Conservation (phyloP, 2,113 vertebrate species). For the Corythaeola cristata region DNA sequence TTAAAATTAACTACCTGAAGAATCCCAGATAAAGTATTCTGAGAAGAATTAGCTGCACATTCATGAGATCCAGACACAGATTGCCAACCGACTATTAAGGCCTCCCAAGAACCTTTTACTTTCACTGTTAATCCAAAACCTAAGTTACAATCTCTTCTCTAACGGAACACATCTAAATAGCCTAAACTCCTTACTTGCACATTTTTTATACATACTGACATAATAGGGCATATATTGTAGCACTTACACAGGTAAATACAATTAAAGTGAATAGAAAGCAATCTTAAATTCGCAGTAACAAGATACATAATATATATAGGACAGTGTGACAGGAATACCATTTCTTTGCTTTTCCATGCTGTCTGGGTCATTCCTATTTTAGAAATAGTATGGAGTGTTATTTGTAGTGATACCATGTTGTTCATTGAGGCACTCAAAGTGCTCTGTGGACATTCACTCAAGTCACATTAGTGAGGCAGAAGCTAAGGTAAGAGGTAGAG, state of each 20-base stretch:
- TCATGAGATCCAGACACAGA: background rate
- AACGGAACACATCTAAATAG: background rate
- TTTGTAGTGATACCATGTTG: background rate
- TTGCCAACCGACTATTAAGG: background rate
- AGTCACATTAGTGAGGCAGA: background rate
- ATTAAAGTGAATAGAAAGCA: background rate
- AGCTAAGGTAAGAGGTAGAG: background rate
- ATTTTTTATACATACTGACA: slow-evolving; percentile 13
- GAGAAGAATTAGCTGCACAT: background rate
- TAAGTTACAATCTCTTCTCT: background rate
- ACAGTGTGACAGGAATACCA: background rate
- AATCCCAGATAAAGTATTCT: background rate
- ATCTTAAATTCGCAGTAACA: background rate
- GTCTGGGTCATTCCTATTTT: background rate
- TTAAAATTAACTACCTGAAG: background rate
- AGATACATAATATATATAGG: background rate
- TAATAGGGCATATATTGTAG: slow-evolving; percentile 1
- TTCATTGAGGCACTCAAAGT: background rate
- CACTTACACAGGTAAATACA: background rate
- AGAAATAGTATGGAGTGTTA: background rate
- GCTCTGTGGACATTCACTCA: background rate
- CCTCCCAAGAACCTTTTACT: background rate
- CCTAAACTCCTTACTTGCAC: background rate
- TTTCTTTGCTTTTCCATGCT: background rate
- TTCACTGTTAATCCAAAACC: slow-evolving; percentile 2